Conservation (phyloP, 1,140 invertebrate genomes). For the Hesperophylax magnus region DNA sequence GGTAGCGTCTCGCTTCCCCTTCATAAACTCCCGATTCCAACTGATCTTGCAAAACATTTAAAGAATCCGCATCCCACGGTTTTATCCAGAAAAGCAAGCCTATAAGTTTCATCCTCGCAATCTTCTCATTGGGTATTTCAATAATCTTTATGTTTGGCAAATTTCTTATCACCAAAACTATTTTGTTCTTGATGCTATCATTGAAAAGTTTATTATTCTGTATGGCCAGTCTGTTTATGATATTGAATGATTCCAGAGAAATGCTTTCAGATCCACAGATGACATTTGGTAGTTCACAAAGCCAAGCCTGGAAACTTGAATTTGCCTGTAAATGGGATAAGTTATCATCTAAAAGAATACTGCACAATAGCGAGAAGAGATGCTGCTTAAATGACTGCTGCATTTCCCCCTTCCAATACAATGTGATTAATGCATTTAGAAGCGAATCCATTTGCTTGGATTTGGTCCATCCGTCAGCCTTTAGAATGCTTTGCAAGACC, state of each 20-base stretch:
- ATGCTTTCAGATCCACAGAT: conserved; percentile 62
- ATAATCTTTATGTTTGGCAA: conserved; percentile 65
- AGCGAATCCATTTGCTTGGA: conserved; percentile 61
- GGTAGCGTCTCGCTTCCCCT: conserved; percentile 43
- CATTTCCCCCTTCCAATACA: conserved; percentile 63
- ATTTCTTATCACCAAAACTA: conserved; percentile 65
- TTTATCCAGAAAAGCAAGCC: conserved; percentile 67
- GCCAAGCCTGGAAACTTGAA: conserved; percentile 65
- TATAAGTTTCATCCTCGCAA: conserved; percentile 63
- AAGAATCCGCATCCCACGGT: conserved; percentile 64
- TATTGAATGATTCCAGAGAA: conserved; percentile 64
- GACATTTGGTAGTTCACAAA: conserved; percentile 67
- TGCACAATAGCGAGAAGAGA: conserved; percentile 67
- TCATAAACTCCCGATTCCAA: conserved; percentile 57
- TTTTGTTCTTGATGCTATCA: conserved; percentile 62
- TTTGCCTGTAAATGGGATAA: conserved; percentile 63
- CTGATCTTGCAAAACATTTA: conserved; percentile 66
- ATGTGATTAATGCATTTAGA: conserved; percentile 65
- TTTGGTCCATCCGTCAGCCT: conserved; percentile 63
- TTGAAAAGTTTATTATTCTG: conserved; percentile 65
- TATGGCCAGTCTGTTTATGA: conserved; percentile 66
- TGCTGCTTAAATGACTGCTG: conserved; percentile 62
- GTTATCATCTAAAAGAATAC: conserved; percentile 66
- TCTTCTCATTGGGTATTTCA: conserved; percentile 58
- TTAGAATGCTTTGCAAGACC: conserved; percentile 65